phyloP scores from a whole-genome alignment of 2,797 vertebrate genomes.

The Decapterus maruadsi region DNA sequence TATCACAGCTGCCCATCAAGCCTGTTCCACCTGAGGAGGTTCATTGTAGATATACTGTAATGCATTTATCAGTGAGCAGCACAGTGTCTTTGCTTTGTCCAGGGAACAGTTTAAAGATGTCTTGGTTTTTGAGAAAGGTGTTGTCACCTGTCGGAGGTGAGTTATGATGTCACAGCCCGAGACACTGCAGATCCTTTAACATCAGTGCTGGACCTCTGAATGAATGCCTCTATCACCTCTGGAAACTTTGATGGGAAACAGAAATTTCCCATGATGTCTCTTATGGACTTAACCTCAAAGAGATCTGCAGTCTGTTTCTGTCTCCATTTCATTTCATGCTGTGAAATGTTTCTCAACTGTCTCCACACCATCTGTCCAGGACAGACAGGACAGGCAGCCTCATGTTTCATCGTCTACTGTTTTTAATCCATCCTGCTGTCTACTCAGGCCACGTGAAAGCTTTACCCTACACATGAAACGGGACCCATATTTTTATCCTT shows the following conservation, averaged over 20 bases:
- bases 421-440: not conserved
- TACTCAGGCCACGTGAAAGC: not conserved
- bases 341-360: too few relatives aligned
- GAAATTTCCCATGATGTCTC: not conserved
- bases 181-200: too few relatives aligned
- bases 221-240: not conserved
- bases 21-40: too few relatives aligned
- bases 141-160: slow-evolving; percentile 5
- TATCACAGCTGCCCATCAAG: not conserved
- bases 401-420: not conserved
- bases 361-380: too few relatives aligned
- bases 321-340: too few relatives aligned
- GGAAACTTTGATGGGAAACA: too few relatives aligned
- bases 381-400: too few relatives aligned
- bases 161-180: not conserved
- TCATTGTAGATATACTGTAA: too few relatives aligned
- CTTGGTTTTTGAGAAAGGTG: not conserved
- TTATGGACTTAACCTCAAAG: too few relatives aligned
- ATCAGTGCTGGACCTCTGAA: not conserved
- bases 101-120: not conserved
- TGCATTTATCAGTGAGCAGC: not conserved
- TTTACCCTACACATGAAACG: too few relatives aligned
- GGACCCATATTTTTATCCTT: too few relatives aligned
- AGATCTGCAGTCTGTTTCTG: not conserved
- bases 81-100: not conserved